Evolutionary conservation across 23 tunicate species (phyloP), one percentile per base, ranked within the genome.

Genomic region (Clavelina lepadiformis): DNA sequence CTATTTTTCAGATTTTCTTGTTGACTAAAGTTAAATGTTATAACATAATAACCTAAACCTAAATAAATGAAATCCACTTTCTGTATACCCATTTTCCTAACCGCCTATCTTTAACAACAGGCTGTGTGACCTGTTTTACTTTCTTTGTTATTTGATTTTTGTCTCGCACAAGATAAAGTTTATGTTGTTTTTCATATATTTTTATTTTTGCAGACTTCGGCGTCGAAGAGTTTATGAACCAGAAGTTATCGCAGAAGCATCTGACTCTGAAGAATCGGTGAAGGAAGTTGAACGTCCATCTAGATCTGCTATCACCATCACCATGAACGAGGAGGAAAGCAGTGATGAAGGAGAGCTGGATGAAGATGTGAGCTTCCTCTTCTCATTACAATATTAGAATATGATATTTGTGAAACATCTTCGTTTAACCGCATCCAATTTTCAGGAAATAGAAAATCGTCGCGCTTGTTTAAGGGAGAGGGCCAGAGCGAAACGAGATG

Each of bases 391-490:
- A 13, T 18, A 44, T 44, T 13, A 13, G 18, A 59, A 20, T 23
- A 20, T 20, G 49, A 38, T 34, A 8, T 38, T 51, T 38, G 46
- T n/a, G 68, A 28, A n/a, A 71, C 44, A 35, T 49, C 46, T 33
- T 24, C 67, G 6, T 38, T 56, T 23, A 31, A 56, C 19, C 65
- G 46, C n/a, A 62, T 49, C 22, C 75, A n/a, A n/a, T n/a, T n/a
- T n/a, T n/a, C 20, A 66, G 84, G 98, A 91, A 73, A 93, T 86
- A 22, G 95, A 94, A 61, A 56, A 69, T 24, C 57, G 99, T 25
- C 64, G 99, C 45, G 78, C 71, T 19, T 41, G 52, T 35, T 49
- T 86, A 31, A 69, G 91, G 26, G 74, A 71, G 63, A 36, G 88
- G 28, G 79, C 74, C 3, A 77, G 75, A 27, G 85, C 88, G 6